These are phyloP conservation scores for Dicranocentrus wangi DNA, from an alignment of 2,888 invertebrate genomes.

Conservation along the genomic window DNA sequence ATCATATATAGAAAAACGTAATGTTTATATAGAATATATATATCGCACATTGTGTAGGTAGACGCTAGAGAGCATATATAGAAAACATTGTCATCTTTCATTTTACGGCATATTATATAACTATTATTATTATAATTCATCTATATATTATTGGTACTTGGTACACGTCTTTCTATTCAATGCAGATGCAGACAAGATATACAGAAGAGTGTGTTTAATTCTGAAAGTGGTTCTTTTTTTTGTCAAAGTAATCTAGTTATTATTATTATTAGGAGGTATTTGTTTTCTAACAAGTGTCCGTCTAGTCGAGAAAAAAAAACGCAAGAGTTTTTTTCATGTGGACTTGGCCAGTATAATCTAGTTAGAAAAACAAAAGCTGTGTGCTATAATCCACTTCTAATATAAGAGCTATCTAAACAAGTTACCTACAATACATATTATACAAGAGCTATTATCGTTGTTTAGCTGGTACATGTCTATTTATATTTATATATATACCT, in stretches of 20 bases:
- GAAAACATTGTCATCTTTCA: too few species aligned
- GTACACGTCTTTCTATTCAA: too few species aligned
- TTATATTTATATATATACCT: neutral
- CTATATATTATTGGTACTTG: too few species aligned
- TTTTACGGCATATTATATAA: too few species aligned
- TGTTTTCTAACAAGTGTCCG: conserved; percentile 21
- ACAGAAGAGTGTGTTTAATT: neutral
- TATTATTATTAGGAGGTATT: neutral
- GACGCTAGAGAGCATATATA: too few species aligned
- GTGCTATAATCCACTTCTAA: conserved; percentile 22
- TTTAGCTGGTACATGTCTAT: neutral
- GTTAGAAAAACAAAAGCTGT: conserved; percentile 28
- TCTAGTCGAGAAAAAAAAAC: conserved; percentile 35
- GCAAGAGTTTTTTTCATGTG: conserved; percentile 8
- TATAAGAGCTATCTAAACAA: conserved; percentile 28
- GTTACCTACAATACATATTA: conserved; percentile 22
- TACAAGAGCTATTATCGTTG: conserved; percentile 13
- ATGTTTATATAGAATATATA: conserved; percentile 9
- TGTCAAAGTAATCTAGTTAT: neutral
- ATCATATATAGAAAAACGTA: too few species aligned
- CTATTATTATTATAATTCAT: too few species aligned
- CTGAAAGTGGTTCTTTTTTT: conserved; percentile 11
- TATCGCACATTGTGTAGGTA: neutral
- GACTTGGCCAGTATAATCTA: conserved; percentile 54
- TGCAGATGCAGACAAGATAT: too few species aligned